Percentiles rank a stretch among this genome's conserved stretches.
phyloP scores from a whole-genome alignment of 2,113 vertebrate species.

The Coryphaenoides rupestris region DNA sequence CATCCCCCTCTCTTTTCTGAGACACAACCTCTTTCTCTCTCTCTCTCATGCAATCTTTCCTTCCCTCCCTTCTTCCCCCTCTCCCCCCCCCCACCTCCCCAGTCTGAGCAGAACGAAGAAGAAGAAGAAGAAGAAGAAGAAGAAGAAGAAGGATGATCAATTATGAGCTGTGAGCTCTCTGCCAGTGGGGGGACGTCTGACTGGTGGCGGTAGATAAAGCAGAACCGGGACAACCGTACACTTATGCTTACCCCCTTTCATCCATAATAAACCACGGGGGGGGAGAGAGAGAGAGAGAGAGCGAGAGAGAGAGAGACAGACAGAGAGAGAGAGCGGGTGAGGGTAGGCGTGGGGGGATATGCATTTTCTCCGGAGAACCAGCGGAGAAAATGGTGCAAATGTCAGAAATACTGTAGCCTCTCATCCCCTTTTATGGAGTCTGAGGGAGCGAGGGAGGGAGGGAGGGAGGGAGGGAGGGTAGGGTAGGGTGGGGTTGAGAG shows the following conservation, averaged over 20 bases:
- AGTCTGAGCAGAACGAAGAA: slow-evolving; percentile 50
- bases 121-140: slow-evolving; percentile 55
- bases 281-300: slow-evolving; percentile 15
- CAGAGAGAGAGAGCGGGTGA: background rate
- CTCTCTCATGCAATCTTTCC: no score
- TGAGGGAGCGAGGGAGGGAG: background rate
- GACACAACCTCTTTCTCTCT: background rate
- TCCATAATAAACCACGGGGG: slow-evolving; percentile 64
- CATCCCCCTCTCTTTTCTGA: background rate
- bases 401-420: slow-evolving; percentile 33
- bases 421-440: slow-evolving; percentile 46
- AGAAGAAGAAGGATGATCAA: slow-evolving; percentile 65
- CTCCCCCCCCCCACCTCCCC: slow-evolving; percentile 24
- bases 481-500: background rate
- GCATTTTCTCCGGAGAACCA: background rate
- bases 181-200: slow-evolving; percentile 58
- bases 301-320: background rate
- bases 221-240: slow-evolving; percentile 65
- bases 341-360: no score
- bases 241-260: slow-evolving; percentile 54
- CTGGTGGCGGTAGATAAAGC: slow-evolving; percentile 69
- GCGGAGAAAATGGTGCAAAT: slow-evolving; percentile 27
- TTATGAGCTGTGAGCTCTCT: slow-evolving; percentile 67
- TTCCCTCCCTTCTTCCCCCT: background rate
- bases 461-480: background rate